Evolutionary conservation across 2,888 invertebrate genomes (phyloP).

Genomic region (Allophyes oxyacanthae): DNA sequence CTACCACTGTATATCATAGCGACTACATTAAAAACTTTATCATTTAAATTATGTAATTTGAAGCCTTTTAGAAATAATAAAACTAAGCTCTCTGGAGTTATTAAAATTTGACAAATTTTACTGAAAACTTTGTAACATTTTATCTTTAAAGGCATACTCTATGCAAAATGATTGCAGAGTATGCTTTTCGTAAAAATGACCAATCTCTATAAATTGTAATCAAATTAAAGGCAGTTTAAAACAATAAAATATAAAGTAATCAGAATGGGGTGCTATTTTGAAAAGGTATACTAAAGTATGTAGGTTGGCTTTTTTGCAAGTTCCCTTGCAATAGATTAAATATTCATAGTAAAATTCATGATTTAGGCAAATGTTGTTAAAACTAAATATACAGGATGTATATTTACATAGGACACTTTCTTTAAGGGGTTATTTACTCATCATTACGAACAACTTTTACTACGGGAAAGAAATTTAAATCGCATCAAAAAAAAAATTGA

Average conservation of each 20-base stretch:
- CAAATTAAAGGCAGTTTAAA: slow-evolving; percentile 60
- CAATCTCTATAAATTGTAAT: slow-evolving; percentile 68
- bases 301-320: slow-evolving; percentile 67
- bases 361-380: slow-evolving; percentile 24
- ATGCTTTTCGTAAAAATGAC: slow-evolving; percentile 59
- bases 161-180: slow-evolving; percentile 23
- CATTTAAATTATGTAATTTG: slow-evolving; percentile 18
- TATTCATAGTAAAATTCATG: slow-evolving; percentile 13
- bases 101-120: slow-evolving; percentile 31
- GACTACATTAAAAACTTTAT: slow-evolving; percentile 21
- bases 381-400: slow-evolving; percentile 23
- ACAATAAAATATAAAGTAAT: slow-evolving; percentile 66
- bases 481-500: too few relatives aligned
- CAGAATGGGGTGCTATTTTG: slow-evolving; percentile 86
- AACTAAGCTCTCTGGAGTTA: slow-evolving; percentile 49
- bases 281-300: slow-evolving; percentile 79
- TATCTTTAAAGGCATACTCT: slow-evolving; percentile 19
- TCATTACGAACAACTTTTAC: too few relatives aligned
- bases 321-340: slow-evolving; percentile 65
- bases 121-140: slow-evolving; percentile 28
- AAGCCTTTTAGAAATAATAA: slow-evolving; percentile 24
- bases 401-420: too few relatives aligned
- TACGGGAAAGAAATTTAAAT: too few relatives aligned
- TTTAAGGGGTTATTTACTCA: too few relatives aligned
- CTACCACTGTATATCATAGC: neutral